These are phyloP conservation scores for Popillia japonica DNA, from an alignment of 1,140 invertebrate species.

Conservation along the genomic window DNA sequence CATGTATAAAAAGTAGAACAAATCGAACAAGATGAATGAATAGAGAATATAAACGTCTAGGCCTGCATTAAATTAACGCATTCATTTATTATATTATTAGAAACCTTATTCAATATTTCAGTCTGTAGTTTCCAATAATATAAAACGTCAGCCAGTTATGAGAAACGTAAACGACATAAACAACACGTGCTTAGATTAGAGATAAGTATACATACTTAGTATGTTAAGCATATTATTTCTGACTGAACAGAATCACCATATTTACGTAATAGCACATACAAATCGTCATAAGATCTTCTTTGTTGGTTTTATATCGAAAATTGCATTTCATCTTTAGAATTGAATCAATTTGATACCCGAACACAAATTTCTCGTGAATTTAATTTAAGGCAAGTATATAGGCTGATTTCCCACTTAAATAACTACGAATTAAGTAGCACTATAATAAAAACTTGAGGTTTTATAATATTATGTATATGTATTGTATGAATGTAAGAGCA, in stretches of 20 bases:
- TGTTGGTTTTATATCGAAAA: background rate
- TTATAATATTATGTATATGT: too few relatives aligned
- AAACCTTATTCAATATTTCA: background rate
- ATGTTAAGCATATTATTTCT: too few relatives aligned
- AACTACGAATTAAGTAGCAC: background rate
- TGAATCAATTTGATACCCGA: background rate
- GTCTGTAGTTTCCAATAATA: constrained; percentile 2
- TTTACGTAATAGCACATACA: too few relatives aligned
- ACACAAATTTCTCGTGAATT: constrained; percentile 11
- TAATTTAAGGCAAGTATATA: constrained; percentile 1
- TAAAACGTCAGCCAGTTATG: too few relatives aligned
- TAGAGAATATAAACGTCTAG: background rate
- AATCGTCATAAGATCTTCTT: background rate
- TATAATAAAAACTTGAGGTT: too few relatives aligned
- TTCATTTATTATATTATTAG: background rate
- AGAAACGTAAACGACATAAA: too few relatives aligned
- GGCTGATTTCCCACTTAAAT: background rate
- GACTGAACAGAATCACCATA: too few relatives aligned
- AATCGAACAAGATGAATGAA: background rate
- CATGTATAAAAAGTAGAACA: background rate
- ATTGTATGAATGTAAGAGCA: background rate
- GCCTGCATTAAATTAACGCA: background rate
- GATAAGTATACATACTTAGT: too few relatives aligned
- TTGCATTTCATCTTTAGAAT: too few relatives aligned
- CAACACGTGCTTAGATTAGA: too few relatives aligned